A percentile compares a stretch with the other conserved stretches of the same genome.
Conservation (phyloP, 2,797 vertebrate species). For the Mormyrops boulengeri region DNA sequence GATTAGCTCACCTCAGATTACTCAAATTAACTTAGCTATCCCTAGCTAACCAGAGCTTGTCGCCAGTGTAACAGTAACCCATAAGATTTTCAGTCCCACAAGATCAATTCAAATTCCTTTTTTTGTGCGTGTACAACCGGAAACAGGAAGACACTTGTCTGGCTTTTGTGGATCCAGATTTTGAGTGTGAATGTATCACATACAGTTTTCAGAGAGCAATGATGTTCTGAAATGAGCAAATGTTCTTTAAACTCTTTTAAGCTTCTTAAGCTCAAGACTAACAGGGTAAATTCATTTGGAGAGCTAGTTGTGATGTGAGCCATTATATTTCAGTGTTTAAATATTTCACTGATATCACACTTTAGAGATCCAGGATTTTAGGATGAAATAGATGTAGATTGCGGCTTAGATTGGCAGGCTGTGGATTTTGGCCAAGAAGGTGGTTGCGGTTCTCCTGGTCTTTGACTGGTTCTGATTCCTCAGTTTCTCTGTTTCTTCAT, state of each 20-base stretch:
- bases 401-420: background rate
- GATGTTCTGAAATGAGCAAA: background rate
- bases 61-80: background rate
- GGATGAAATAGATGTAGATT: background rate
- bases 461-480: background rate
- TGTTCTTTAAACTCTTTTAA: background rate
- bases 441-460: background rate
- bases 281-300: background rate
- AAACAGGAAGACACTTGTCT: background rate
- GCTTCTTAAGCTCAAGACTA: background rate
- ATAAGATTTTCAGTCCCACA: background rate
- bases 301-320: background rate
- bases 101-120: background rate
- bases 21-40: background rate
- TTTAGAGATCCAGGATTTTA: background rate
- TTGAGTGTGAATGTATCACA: background rate
- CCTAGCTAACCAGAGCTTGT: background rate
- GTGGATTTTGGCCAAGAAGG: background rate
- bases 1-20: background rate
- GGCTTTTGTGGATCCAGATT: background rate
- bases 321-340: background rate
- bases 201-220: background rate
- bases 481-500: conserved; percentile 31
- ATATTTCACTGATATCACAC: background rate
- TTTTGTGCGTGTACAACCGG: background rate